Evolutionary conservation across 1,140 invertebrate genomes (phyloP), one percentile per base, ranked within the genome.

Genomic region (Drosophila nasuta): DNA sequence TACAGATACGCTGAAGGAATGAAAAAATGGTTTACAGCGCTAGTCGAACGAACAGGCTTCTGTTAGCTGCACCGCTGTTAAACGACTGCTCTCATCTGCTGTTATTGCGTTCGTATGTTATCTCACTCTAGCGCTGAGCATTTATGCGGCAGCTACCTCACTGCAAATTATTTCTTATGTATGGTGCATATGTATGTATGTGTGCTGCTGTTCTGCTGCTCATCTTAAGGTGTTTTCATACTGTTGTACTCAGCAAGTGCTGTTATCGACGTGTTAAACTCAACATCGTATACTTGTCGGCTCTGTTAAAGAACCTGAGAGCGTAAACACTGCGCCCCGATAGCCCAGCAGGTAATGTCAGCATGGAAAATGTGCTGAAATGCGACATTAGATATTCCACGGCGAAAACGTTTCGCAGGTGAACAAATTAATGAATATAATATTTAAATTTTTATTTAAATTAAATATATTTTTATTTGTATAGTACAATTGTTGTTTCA

Each of bases 1-100:
- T 72, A 72, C 68, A 76, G 60, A 65, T 51, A 76, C 74, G 69
- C 59, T 71, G 52, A 71, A 70, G 46, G 71, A 74, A 74, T 74
- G 71, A 69, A 74, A 45, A 69, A 69, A 69, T 38, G 60, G 41
- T 54, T 60, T 56, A 46, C 64, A 68, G 65, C 17, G 33, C 63
- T 17, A 52, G 41, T 41, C 25, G 35, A 41, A 13, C 38, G 11
- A 59, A 43, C 59, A 76, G 54, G 25, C 7, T 25, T 25, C 20
- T n/a, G 20, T 43, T 45, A 69, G 62, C 54, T 54, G 5, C 25
- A 33, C n/a, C 3, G 5, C 30, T 62, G 56, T 46, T 54, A 35
- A 38, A 13, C 13, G 8, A 5, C 49, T 63, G 58, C 13, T 59
- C 57, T 49, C 30, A 17, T 17, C 7, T 13, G 33, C 30, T 56